A percentile compares a stretch with the other conserved stretches of the same genome.
These are phyloP conservation scores for Saimiri boliviensis DNA, from an alignment of 2,113 vertebrate species.

Conservation along the genomic window DNA sequence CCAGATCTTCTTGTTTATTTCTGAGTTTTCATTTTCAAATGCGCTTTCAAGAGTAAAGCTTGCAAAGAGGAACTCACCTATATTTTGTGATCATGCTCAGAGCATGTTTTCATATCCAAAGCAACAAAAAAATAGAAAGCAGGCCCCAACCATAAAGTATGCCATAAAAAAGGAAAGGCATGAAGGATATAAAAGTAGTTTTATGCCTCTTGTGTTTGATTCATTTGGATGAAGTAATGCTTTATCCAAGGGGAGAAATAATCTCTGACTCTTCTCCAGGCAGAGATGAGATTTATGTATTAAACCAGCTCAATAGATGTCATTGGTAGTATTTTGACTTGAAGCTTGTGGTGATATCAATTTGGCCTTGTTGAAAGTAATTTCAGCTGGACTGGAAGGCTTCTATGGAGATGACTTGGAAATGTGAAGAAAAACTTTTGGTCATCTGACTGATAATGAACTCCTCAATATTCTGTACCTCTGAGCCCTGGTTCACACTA, in stretches of 20 bases:
- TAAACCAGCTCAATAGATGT: constrained; percentile 46
- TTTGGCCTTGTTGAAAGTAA: constrained; percentile 81
- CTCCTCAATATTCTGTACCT: neutral
- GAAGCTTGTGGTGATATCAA: constrained; percentile 78
- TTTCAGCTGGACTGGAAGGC: constrained; percentile 73
- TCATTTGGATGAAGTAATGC: constrained; percentile 77
- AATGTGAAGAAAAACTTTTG: constrained; percentile 63
- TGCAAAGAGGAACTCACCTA: neutral
- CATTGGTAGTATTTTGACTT: constrained; percentile 81
- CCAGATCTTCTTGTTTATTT: neutral
- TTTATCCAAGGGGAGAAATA: constrained; percentile 69
- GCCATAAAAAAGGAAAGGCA: constrained; percentile 48
- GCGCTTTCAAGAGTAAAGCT: neutral
- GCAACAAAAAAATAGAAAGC: constrained; percentile 13
- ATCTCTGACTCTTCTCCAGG: constrained; percentile 59
- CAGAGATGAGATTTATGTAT: constrained; percentile 69
- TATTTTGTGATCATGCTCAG: constrained; percentile 43
- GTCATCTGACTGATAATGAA: constrained; percentile 57
- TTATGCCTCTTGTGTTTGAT: constrained; percentile 71
- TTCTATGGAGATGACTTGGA: constrained; percentile 55
- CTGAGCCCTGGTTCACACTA: constrained; percentile 43
- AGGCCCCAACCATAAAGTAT: constrained; percentile 36
- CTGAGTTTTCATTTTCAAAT: constrained; percentile 34
- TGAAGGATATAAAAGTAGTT: constrained; percentile 49
- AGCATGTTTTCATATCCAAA: constrained; percentile 56